Conservation (phyloP, 2,888 invertebrate species). For the Morpho deidamia region DNA sequence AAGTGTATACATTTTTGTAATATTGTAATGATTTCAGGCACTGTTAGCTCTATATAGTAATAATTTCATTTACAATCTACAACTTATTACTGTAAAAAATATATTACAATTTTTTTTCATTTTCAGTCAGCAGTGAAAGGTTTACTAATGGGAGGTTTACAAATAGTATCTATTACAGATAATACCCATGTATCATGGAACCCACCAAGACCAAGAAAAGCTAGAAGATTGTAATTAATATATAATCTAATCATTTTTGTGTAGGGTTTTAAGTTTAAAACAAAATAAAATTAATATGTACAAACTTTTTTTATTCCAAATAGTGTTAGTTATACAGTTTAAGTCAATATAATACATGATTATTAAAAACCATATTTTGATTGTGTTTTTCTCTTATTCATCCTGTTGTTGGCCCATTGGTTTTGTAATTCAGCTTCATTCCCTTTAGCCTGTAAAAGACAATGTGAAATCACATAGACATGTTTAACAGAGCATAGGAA, state of each 20-base stretch:
- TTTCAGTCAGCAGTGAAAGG: slow-evolving; percentile 95
- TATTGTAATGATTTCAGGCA: too few species aligned
- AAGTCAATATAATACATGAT: neutral
- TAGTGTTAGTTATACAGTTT: neutral
- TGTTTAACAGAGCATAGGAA: too few species aligned
- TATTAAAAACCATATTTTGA: slow-evolving; percentile 96
- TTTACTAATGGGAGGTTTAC: slow-evolving; percentile 92
- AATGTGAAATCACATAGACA: neutral
- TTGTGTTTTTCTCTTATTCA: slow-evolving; percentile 92
- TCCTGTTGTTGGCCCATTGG: slow-evolving; percentile 94
- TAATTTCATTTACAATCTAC: too few species aligned
- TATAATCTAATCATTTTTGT: slow-evolving; percentile 1
- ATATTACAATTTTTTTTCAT: too few species aligned
- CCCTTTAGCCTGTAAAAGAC: slow-evolving; percentile 88
- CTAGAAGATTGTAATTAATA: slow-evolving; percentile 82
- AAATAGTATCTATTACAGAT: slow-evolving; percentile 96
- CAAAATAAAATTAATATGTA: too few species aligned
- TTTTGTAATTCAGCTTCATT: slow-evolving; percentile 96
- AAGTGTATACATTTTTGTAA: too few species aligned
- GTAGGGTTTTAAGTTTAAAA: too few species aligned
- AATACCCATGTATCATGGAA: slow-evolving; percentile 90
- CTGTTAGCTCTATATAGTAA: too few species aligned
- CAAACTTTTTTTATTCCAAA: neutral
- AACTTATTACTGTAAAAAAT: too few species aligned
- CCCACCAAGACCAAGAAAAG: slow-evolving; percentile 90